Base-by-base conservation (phyloP, 1,140 invertebrate species). In the Drosophila hydei region DNA sequence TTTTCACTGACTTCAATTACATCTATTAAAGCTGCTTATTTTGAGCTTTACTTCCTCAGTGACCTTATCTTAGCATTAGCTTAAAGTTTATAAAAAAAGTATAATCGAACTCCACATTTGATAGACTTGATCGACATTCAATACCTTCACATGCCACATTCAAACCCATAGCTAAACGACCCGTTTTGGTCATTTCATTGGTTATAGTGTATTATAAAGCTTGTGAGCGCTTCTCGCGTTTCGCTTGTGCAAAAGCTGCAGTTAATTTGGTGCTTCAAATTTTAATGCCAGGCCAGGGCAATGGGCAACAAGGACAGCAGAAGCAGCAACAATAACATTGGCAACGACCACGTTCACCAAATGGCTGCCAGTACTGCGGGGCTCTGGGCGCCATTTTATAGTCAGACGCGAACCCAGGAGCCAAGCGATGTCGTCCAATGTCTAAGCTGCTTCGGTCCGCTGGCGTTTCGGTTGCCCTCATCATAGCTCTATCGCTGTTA, bases 181-280 rank as follows among this genome's bases (percentile, higher is more conserved):
- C 19, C 14, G 4, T 2, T 12, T 25, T 12, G 38, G 21, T n/a
- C 48, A 47, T 67, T 55, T 33, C 72, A 55, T 56, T 40, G 68
- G 63, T 56, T 68, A 48, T 55, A 85, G 80, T 65, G 81, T 79
- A 84, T 84, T 79, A 42, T 70, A 74, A 79, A 79, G 65, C 71
- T 72, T 72, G 69, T 67, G 54, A 72, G 69, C 69, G 47, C 54
- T 62, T 69, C 75, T 67, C 75, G 70, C 71, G 79, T 68, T 72
- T 72, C 72, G 55, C 68, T 68, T 75, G 42, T 77, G 70, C 64
- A 72, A 87, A 85, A 88, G 81, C 81, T 87, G 83, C 81, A 88
- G 81, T 87, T 87, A 87, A 81, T 87, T 87, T 87, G 81, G 81
- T 88, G 75, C 81, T 87, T 87, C 81, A 87, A 81, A 88, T 87